A percentile compares a stretch with the other conserved stretches of the same genome.
These are phyloP conservation scores for Amyelois transitella DNA, from an alignment of 1,140 invertebrate genomes.

Conservation along the genomic window DNA sequence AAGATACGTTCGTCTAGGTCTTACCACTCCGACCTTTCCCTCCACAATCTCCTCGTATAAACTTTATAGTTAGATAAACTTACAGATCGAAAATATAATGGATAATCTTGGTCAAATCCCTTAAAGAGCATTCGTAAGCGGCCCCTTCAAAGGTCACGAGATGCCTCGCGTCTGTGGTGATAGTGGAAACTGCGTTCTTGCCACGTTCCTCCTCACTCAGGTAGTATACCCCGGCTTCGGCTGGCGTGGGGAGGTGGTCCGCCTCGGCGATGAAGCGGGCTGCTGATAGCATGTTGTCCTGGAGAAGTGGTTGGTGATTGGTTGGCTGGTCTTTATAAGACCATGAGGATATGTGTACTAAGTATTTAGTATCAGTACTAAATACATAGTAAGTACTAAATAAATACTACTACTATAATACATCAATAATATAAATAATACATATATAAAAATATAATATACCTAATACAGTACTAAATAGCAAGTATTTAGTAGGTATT, in stretches of 20 bases:
- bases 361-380: too few species aligned
- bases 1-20: too few species aligned
- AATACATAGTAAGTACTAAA: too few species aligned
- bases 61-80: constrained; percentile 15
- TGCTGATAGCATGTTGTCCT: constrained; percentile 55
- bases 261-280: constrained; percentile 32
- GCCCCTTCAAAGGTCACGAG: constrained; percentile 38
- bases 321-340: too few species aligned
- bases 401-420: too few species aligned
- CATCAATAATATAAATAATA: too few species aligned
- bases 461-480: too few species aligned
- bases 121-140: constrained; percentile 42
- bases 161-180: constrained; percentile 17
- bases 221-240: constrained; percentile 35
- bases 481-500: too few species aligned
- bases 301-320: background rate
- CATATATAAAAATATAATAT: too few species aligned
- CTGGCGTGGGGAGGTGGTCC: constrained; percentile 31
- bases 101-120: constrained; percentile 47
- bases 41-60: too few species aligned
- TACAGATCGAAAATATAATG: constrained; percentile 65
- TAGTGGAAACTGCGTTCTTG: background rate
- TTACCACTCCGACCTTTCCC: too few species aligned
- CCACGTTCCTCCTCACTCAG: constrained; percentile 17
- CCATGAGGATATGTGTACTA: too few species aligned